Evolutionary conservation across 2,113 vertebrate species (phyloP), one percentile per base, ranked within the genome.

Genomic region (Oxyruncus cristatus): DNA sequence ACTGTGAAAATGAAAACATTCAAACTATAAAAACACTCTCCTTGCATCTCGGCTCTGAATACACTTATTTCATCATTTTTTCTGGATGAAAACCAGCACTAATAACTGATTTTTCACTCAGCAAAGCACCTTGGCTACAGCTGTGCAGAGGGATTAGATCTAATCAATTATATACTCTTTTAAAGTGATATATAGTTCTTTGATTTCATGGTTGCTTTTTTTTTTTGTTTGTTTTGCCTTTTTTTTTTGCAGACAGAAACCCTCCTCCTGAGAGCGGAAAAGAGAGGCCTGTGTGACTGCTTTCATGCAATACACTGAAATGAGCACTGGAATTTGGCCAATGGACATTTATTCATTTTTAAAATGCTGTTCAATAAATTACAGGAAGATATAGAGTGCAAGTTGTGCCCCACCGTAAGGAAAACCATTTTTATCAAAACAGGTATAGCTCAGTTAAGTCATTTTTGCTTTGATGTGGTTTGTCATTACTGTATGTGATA

Each of bases 271-370:
- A 98, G 99, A 98, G 98, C 98, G 0, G 99, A 99, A 97, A 98
- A 98, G 96, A 98, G 99, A 95, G 98, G 99, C 77, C 98, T 99
- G 81, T 99, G 99, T 52, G 99, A 99, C 97, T 99, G 99, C 84
- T 98, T 99, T 98, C 97, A 85, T 41, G 94, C 98, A 14, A 88
- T 97, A 96, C 98, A 70, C 98, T 99, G 97, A 98, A 97, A 96
- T 96, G 97, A 98, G 70, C 61, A 18, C 76, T 49, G 53, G 58
- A 79, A 93, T 80, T 77, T 88, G 55, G 22, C 82, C 94, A 84
- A 84, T 63, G 95, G 92, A 95, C 96, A 81, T 68, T 83, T 77
- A 89, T 39, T 86, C 2, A 41, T 85, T 95, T 96, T 81, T 24
- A 42, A 94, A 94, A 90, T 42, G 28, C 68, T 71, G 13, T 84